Evolutionary conservation across 2,113 vertebrate species (phyloP).

Genomic region (Callipepla californica): DNA sequence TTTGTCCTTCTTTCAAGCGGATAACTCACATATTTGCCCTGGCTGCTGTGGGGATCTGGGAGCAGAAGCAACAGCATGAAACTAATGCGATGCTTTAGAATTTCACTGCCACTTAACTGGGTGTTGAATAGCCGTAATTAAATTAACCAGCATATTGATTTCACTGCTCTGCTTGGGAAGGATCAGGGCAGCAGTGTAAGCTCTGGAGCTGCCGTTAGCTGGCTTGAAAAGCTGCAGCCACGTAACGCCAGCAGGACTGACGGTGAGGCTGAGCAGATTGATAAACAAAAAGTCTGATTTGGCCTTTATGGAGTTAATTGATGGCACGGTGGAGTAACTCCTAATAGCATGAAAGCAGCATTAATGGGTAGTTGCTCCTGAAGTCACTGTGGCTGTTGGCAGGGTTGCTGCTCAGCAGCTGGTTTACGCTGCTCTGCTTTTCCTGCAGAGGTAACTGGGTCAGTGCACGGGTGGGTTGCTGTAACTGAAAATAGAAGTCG

Average conservation of each 20-base stretch:
- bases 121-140: conserved; percentile 62
- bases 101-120: conserved; percentile 14
- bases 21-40: conserved; percentile 49
- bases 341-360: not conserved
- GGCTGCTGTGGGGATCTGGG: conserved; percentile 25
- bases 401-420: not conserved
- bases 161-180: conserved; percentile 13
- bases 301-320: not conserved
- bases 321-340: not conserved
- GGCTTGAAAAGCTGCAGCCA: not conserved
- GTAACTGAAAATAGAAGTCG: not conserved
- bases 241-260: not conserved
- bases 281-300: not conserved
- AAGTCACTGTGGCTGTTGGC: not conserved
- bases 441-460: not conserved
- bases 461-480: not conserved
- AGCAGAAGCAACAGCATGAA: conserved; percentile 68
- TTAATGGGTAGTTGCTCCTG: not conserved
- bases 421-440: not conserved
- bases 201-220: not conserved
- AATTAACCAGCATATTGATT: conserved; percentile 64
- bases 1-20: conserved; percentile 65
- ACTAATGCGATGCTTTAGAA: conserved; percentile 66
- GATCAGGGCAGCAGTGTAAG: not conserved
- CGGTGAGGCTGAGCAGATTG: not conserved